Evolutionary conservation across 2,113 vertebrate species (phyloP), one percentile per base, ranked within the genome.

Genomic region (Nerophis lumbriciformis): DNA sequence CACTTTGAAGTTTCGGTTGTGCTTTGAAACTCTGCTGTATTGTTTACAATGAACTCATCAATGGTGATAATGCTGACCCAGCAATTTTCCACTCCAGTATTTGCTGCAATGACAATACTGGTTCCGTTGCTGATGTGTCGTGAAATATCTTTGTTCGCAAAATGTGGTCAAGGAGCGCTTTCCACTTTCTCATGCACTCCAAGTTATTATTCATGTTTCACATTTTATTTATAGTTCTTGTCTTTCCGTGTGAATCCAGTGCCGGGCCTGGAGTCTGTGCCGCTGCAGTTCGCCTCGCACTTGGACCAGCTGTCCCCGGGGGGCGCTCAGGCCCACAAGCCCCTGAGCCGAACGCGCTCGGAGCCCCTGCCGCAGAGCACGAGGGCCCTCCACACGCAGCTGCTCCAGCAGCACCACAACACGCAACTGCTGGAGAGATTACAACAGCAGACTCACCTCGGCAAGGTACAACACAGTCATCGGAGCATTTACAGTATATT

Each of bases 321-420:
- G 53, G 68, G 89, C 0, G 75, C 90, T 60, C 90, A 91, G 8
- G 86, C 90, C 66, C 96, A 98, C 74, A 92, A 94, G 65, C 93
- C 94, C 0, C 88, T 98, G 88, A 93, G 94, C 85, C 88, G 96
- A 73, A 95, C 96, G 1, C 94, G 94, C 72, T 98, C 96, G 0
- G 96, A 96, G 71, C 96, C 96, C 3, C 90, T 97, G 66, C 94
- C 96, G 21, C 93, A 92, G 64, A 97, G 90, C 91, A 88, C 78
- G 61, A 86, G 68, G 70, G 87, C 69, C 57, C 92, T 5, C 77
- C 93, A 92, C 90, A 64, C 92, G 79, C 93, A 94, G 1, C 89
- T 94, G 61, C 92, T 93, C 61, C 93, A 95, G 67, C 93, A 95
- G 48, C 86, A 92, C 0, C 94, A 92, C 55, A 90, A 78, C 69